Evolutionary conservation across 2,888 invertebrate genomes (phyloP), one percentile per base, ranked within the genome.

Genomic region (Mycalesis mineus): DNA sequence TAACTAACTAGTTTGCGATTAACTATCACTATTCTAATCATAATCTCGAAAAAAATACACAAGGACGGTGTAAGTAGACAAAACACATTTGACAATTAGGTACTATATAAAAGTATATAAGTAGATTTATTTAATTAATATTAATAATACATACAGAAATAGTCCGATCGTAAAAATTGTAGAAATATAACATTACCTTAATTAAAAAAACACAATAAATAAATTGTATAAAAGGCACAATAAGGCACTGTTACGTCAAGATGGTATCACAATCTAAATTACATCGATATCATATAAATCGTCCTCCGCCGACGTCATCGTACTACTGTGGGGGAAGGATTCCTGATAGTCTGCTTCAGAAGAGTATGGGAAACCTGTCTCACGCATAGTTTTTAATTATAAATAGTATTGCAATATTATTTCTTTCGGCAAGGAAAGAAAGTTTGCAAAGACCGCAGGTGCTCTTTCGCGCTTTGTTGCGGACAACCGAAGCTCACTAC

Each of bases 51-150:
- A 83, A 42, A 47, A 86, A 86, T 88, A 84, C 83, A 84, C 85
- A 86, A 88, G 89, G 89, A 89, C 89, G 89, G 88, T 88, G 88
- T 87, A 86, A 86, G 82, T 84, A 83, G 84, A 83, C 82, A 84
- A 82, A 82, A 80, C 80, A 80, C 75, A 72, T 78, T 72, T 47
- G 31, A 47, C 15, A 33, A n/a, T 47, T 47, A 42, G 37, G 37
- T 44, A 77, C 77, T 79, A 81, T 77, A 74, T 77, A 74, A 82
- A 75, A 75, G 69, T 67, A 68, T 74, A 78, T 75, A 84, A 81
- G 79, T 84, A 84, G 75, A 79, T 80, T 74, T 77, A 73, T 76
- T 76, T 68, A 74, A 72, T 77, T 78, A 64, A 65, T 58, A 76
- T 76, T 72, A 58, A 55, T 55, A 79, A 74, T 78, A 80, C 75